Percentiles rank a stretch among this genome's conserved stretches.
Evolutionary conservation across 35 echinoderm and acorn worm species (phyloP).

Genomic region (Chiridota heheva): DNA sequence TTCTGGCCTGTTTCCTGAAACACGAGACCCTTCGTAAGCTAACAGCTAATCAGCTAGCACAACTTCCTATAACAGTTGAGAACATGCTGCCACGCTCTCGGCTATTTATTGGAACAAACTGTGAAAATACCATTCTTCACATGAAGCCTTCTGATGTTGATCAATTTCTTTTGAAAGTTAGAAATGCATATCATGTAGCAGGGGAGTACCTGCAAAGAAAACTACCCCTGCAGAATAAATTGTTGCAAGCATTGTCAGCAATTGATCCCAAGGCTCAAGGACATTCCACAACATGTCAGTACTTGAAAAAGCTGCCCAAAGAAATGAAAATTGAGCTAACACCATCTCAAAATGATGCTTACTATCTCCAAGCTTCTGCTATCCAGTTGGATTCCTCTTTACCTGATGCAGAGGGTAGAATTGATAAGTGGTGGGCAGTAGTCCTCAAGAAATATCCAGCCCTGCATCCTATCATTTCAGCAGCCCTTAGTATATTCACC

Average conservation of each 20-base stretch:
- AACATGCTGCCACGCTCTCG: conserved; percentile 42
- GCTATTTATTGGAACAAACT: conserved; percentile 24
- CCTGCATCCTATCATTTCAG: conserved; percentile 17
- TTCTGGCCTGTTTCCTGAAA: conserved; percentile 56
- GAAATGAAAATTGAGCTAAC: conserved; percentile 22
- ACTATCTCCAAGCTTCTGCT: conserved; percentile 24
- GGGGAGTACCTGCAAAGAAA: conserved; percentile 47
- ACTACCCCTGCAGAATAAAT: conserved; percentile 38
- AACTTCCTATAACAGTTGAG: conserved; percentile 30
- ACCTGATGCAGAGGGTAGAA: conserved; percentile 9
- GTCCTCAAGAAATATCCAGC: conserved; percentile 61
- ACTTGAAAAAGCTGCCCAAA: conserved; percentile 42
- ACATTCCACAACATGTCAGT: conserved; percentile 37
- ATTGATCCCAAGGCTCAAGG: conserved; percentile 61
- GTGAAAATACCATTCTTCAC: conserved; percentile 46
- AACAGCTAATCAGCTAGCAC: conserved; percentile 39
- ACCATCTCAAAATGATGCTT: not conserved
- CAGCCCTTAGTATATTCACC: conserved; percentile 55
- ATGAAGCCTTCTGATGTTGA: conserved; percentile 27
- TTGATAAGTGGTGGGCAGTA: conserved; percentile 53
- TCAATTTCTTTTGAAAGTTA: conserved; percentile 33
- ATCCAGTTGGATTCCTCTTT: conserved; percentile 29
- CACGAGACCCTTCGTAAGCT: conserved; percentile 49
- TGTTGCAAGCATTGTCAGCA: conserved; percentile 37
- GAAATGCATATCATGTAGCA: conserved; percentile 41